Percentiles rank a stretch among this genome's conserved stretches.
Conservation (phyloP, 1,140 invertebrate genomes). For the Batillaria attramentaria region DNA sequence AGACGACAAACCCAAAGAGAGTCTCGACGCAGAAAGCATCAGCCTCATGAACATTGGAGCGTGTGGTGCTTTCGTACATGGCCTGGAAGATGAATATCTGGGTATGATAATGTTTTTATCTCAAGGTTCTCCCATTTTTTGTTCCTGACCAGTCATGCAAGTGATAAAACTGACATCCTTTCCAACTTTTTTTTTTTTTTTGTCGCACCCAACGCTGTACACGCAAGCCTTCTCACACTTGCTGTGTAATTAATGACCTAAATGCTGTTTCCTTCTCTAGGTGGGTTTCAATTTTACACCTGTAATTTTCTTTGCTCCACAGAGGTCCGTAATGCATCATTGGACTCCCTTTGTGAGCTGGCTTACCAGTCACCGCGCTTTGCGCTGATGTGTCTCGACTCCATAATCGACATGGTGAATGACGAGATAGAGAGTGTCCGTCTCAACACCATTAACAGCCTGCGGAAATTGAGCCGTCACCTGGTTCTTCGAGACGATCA, state of each 20-base stretch:
- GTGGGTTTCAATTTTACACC: not conserved
- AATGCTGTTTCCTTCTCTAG: too few relatives aligned
- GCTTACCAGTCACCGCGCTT: slow-evolving; percentile 89
- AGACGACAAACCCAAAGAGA: slow-evolving; percentile 83
- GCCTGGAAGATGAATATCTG: slow-evolving; percentile 97
- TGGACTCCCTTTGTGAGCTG: slow-evolving; percentile 93
- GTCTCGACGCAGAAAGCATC: slow-evolving; percentile 83
- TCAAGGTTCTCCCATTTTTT: not conserved
- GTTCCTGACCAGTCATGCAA: too few relatives aligned
- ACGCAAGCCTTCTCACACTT: too few relatives aligned
- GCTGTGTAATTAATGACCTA: too few relatives aligned
- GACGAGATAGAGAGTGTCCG: slow-evolving; percentile 99
- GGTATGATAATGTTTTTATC: slow-evolving; percentile 73
- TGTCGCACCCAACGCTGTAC: too few relatives aligned
- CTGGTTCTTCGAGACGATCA: slow-evolving; percentile 95
- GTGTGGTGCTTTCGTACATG: slow-evolving; percentile 98
- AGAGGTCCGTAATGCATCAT: slow-evolving; percentile 95
- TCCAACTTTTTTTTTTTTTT: too few relatives aligned
- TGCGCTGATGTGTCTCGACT: slow-evolving; percentile 82
- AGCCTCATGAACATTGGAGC: slow-evolving; percentile 92
- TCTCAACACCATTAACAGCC: slow-evolving; percentile 92
- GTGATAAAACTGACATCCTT: too few relatives aligned
- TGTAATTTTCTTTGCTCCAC: slow-evolving; percentile 26
- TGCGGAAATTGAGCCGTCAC: slow-evolving; percentile 89
- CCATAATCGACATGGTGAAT: slow-evolving; percentile 99